Base-by-base conservation (phyloP, 2,888 invertebrate species). In the Leptinotarsa peninsularis region DNA sequence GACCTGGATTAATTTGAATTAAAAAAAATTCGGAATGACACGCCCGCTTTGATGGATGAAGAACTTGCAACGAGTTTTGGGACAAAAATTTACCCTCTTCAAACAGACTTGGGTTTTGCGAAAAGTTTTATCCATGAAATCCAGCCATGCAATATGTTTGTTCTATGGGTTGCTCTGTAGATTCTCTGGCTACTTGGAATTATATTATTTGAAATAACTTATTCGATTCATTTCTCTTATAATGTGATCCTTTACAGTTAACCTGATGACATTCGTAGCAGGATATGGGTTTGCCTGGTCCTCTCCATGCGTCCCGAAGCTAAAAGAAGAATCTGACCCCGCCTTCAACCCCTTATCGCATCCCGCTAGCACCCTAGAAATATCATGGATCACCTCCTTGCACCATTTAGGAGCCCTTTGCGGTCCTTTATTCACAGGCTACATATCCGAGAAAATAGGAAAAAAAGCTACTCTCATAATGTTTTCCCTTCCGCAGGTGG, bases 391-490 rank as follows among this genome's bases (percentile, higher is more conserved):
- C 58, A 82, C 82, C 18, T 81, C 84, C 4, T 67, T 85, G 17
- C 71, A 81, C 63, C 80, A 80, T 72, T 74, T 85, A 15, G 85
- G 84, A 13, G 82, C 82, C 10, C 76, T 82, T 15, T 76, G 78
- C 21, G 83, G 83, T 33, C 84, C 85, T 4, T 72, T 84, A 4
- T n/a, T 84, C 4, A 76, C 81, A 4, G 84, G 81, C 13, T 60
- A 73, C 14, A 67, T 73, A 15, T 76, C 83, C 1, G 78, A 81
- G 33, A 80, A 76, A 76, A 69, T 82, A n/a, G 95, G 95, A 0
- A 90, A 94, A 21, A 94, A 93, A 88, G 91, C 90, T 89, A 91
- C 93, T 0, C 88, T 95, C 10, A 84, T 95, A 5, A 85, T 91
- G 14, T 90, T 93, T 49, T 88, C 92, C 0, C 79, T 93, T 0